These are phyloP conservation scores for Drosophila busckii DNA, from an alignment of 1,140 invertebrate genomes.

Conservation along the genomic window DNA sequence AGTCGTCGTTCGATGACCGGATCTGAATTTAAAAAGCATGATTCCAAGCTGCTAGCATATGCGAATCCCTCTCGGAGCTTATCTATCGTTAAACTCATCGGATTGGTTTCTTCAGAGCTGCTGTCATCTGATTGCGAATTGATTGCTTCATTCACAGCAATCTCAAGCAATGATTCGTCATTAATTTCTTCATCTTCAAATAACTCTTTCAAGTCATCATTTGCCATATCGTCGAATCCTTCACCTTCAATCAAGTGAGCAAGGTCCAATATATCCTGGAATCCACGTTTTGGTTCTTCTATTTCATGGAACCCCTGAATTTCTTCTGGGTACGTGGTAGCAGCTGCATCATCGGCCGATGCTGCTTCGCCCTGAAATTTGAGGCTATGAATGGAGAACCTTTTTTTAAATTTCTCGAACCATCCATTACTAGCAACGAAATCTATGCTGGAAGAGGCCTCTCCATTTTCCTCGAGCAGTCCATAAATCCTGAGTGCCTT, in stretches of 20 bases:
- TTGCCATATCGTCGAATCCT: conserved; percentile 38
- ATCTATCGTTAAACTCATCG: conserved; percentile 21
- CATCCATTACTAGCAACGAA: conserved; percentile 28
- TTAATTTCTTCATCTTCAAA: conserved; percentile 22
- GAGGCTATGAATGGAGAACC: conserved; percentile 6
- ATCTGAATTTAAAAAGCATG: conserved; percentile 23
- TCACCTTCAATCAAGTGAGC: conserved; percentile 30
- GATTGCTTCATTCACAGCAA: conserved; percentile 22
- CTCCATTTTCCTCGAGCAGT: conserved; percentile 10
- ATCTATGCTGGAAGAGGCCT: conserved; percentile 17
- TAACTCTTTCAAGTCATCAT: conserved; percentile 24
- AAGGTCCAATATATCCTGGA: conserved; percentile 33
- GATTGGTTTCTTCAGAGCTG: conserved; percentile 22
- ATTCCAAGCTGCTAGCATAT: conserved; percentile 29
- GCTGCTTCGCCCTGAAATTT: conserved; percentile 8
- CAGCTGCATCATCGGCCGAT: conserved; percentile 5
- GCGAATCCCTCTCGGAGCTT: conserved; percentile 30
- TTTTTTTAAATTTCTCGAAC: too few species aligned
- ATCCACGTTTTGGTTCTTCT: conserved; percentile 21
- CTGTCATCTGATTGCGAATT: conserved; percentile 28
- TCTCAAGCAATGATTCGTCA: conserved; percentile 26
- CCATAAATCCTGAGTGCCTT: conserved; percentile 45
- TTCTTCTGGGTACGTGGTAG: conserved; percentile 8
- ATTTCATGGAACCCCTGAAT: conserved; percentile 19
- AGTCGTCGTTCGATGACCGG: conserved; percentile 22